Evolutionary conservation across 2,797 vertebrate genomes (phyloP).

Genomic region (Ataeniobius toweri): DNA sequence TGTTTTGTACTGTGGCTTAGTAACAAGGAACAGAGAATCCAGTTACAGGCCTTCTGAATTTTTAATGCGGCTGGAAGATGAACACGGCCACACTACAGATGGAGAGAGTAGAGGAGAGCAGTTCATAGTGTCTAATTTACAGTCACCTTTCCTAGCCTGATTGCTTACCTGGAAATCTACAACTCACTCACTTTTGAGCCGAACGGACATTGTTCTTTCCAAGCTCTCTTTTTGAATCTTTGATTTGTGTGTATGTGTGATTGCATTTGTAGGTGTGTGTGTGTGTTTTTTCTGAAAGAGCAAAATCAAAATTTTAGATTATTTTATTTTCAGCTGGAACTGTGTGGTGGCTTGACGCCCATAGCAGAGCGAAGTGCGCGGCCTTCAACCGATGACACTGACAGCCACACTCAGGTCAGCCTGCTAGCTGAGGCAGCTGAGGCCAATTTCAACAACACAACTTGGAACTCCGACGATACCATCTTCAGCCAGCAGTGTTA

Average conservation of each 20-base stretch:
- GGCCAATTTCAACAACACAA: conserved; percentile 41
- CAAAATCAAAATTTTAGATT: conserved; percentile 16
- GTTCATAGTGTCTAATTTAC: conserved; percentile 70
- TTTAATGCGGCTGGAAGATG: conserved; percentile 79
- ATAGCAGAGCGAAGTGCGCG: conserved; percentile 70
- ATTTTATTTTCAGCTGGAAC: conserved; percentile 65
- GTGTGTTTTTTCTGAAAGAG: not conserved
- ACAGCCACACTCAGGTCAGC: conserved; percentile 66
- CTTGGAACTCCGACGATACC: conserved; percentile 59
- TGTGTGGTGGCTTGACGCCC: conserved; percentile 69
- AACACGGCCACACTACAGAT: conserved; percentile 76
- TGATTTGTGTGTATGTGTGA: not conserved
- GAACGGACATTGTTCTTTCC: not conserved
- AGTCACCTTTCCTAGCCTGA: conserved; percentile 48
- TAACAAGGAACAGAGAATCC: conserved; percentile 75
- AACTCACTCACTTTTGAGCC: conserved; percentile 25
- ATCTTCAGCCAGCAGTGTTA: conserved; percentile 41
- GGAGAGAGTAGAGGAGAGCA: conserved; percentile 55
- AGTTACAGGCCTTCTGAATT: conserved; percentile 81
- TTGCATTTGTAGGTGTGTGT: not conserved
- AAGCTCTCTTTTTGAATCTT: not conserved
- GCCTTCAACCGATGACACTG: conserved; percentile 69
- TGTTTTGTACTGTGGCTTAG: conserved; percentile 79
- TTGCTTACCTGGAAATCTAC: conserved; percentile 41
- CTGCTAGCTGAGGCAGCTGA: conserved; percentile 66